Evolutionary conservation across 2,113 vertebrate genomes (phyloP).

Genomic region (Rhinoderma darwinii): DNA sequence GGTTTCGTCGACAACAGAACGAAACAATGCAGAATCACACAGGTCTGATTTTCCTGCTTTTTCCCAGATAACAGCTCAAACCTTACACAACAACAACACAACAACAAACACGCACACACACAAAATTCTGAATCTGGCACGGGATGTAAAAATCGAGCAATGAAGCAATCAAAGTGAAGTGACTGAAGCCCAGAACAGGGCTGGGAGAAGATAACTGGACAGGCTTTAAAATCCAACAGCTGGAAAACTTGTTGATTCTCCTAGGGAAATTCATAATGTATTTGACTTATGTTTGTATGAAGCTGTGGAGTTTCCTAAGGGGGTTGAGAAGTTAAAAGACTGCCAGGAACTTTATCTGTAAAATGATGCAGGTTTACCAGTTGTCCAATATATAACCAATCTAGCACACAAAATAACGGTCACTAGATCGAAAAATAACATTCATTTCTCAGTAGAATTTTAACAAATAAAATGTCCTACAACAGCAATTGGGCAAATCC

Average conservation of each 20-base stretch:
- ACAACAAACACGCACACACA: slow-evolving; percentile 57
- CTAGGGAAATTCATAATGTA: slow-evolving; percentile 81
- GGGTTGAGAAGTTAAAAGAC: slow-evolving; percentile 71
- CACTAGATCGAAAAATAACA: background rate
- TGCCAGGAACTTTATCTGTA: slow-evolving; percentile 83
- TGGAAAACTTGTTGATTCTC: slow-evolving; percentile 83
- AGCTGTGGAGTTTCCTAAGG: slow-evolving; percentile 75
- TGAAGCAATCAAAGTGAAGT: slow-evolving; percentile 77
- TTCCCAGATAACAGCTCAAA: slow-evolving; percentile 66
- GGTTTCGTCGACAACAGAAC: slow-evolving; percentile 60
- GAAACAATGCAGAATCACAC: slow-evolving; percentile 62
- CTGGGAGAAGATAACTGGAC: slow-evolving; percentile 76
- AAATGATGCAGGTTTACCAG: slow-evolving; percentile 75
- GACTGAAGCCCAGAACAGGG: slow-evolving; percentile 75
- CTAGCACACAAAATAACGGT: slow-evolving; percentile 63
- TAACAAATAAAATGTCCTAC: background rate
- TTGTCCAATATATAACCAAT: slow-evolving; percentile 72
- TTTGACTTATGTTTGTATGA: slow-evolving; percentile 83
- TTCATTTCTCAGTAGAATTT: background rate
- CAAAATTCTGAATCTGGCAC: slow-evolving; percentile 70
- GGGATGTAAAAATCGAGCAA: slow-evolving; percentile 72
- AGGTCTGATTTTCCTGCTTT: slow-evolving; percentile 63
- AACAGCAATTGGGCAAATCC: background rate
- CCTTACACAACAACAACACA: slow-evolving; percentile 58
- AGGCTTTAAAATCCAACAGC: slow-evolving; percentile 83